These are phyloP conservation scores for Zeuzera pyrina DNA, from an alignment of 2,888 invertebrate genomes.

Conservation along the genomic window DNA sequence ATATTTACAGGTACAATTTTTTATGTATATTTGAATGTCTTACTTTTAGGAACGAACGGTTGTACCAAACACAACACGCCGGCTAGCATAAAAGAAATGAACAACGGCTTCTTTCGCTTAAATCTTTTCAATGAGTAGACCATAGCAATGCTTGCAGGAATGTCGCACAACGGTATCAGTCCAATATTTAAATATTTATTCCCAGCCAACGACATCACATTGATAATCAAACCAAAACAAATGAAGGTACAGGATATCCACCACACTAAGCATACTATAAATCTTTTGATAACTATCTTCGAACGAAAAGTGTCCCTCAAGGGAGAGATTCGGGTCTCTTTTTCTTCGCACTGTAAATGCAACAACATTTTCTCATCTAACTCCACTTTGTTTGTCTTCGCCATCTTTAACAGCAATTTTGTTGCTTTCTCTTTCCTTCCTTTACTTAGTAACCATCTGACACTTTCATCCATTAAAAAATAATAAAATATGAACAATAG, in stretches of 20 bases:
- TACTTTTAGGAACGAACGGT: conserved; percentile 72
- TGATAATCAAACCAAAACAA: conserved; percentile 83
- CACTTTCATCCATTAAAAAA: conserved; percentile 80
- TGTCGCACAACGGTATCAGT: conserved; percentile 65
- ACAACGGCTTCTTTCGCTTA: conserved; percentile 71
- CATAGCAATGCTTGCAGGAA: conserved; percentile 72
- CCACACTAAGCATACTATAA: conserved; percentile 34
- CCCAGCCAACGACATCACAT: conserved; percentile 81
- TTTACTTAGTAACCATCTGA: conserved; percentile 85
- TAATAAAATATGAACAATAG: conserved; percentile 77
- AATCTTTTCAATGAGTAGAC: conserved; percentile 67
- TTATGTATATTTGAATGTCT: no score
- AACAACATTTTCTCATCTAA: conserved; percentile 34
- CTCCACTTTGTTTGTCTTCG: conserved; percentile 51
- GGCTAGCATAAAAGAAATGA: conserved; percentile 66
- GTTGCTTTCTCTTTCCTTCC: conserved; percentile 77
- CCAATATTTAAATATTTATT: conserved; percentile 85
- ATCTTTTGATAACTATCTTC: conserved; percentile 27
- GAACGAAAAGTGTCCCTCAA: conserved; percentile 27
- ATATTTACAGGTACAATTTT: no score
- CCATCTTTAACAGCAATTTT: conserved; percentile 74
- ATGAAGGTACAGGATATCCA: conserved; percentile 80
- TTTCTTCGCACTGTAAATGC: conserved; percentile 25
- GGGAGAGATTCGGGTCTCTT: conserved; percentile 16
- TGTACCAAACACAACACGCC: conserved; percentile 73